Evolutionary conservation across 2,113 vertebrate genomes (phyloP).

Genomic region (Isurus oxyrinchus): DNA sequence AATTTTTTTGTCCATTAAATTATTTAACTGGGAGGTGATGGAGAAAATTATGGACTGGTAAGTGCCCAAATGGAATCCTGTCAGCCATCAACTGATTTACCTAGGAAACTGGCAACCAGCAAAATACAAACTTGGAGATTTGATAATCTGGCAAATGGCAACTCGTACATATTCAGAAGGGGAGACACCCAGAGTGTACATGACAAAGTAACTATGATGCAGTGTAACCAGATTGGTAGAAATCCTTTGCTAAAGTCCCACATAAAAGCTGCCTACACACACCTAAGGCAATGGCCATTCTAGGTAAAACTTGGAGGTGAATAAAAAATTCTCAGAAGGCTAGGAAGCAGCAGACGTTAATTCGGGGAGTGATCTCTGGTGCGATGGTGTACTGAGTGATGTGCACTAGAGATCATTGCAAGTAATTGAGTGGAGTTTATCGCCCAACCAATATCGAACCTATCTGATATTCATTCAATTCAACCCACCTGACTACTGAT

Average conservation of each 20-base stretch:
- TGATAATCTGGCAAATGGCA: neutral
- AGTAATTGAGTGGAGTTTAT: neutral
- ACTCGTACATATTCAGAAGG: neutral
- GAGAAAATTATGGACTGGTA: too few relatives aligned
- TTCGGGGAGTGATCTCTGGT: neutral
- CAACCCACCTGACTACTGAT: too few relatives aligned
- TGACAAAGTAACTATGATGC: neutral
- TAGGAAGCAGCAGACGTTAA: neutral
- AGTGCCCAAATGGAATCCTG: neutral
- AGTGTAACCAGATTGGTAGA: neutral
- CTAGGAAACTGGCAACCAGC: neutral
- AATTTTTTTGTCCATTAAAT: too few relatives aligned
- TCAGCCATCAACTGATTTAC: neutral
- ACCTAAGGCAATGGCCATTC: neutral
- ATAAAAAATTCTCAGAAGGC: neutral
- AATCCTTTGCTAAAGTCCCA: neutral
- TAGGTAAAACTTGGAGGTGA: neutral
- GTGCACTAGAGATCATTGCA: neutral
- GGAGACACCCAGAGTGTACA: neutral
- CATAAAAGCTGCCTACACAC: neutral
- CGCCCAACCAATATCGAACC: neutral
- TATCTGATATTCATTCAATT: neutral
- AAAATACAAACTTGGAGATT: neutral
- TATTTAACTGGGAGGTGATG: too few relatives aligned
- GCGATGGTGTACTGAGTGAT: neutral